These are phyloP conservation scores for Hassar affinis DNA, from an alignment of 2,113 vertebrate species.

Conservation along the genomic window DNA sequence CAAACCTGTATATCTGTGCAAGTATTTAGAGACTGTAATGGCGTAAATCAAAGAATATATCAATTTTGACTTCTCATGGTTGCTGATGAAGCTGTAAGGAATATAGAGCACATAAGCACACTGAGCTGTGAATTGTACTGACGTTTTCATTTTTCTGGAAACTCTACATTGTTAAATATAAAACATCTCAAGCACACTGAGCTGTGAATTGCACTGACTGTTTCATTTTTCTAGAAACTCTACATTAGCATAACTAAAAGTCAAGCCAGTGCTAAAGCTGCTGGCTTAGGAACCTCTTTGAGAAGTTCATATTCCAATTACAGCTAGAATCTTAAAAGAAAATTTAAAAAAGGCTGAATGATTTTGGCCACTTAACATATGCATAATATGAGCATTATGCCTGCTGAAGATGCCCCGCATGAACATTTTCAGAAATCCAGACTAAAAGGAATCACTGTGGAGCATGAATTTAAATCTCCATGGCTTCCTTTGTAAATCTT, in stretches of 20 bases:
- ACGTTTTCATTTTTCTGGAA: slow-evolving; percentile 32
- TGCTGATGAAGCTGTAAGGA: background rate
- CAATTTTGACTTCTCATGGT: background rate
- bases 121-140: slow-evolving; percentile 20
- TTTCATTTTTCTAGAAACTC: slow-evolving; percentile 29
- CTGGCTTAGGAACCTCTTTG: slow-evolving; percentile 19
- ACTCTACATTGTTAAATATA: slow-evolving; percentile 13
- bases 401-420: slow-evolving; percentile 17
- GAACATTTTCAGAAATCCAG: slow-evolving; percentile 36
- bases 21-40: background rate
- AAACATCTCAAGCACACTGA: slow-evolving; percentile 12
- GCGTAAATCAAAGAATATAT: background rate
- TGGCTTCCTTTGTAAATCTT: slow-evolving; percentile 36
- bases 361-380: slow-evolving; percentile 8
- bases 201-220: slow-evolving; percentile 22
- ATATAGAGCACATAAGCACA: slow-evolving; percentile 9
- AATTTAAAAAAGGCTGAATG: background rate
- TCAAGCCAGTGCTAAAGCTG: slow-evolving; percentile 7
- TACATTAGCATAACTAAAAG: slow-evolving; percentile 31
- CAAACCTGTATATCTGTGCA: background rate
- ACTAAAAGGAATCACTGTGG: slow-evolving; percentile 42
- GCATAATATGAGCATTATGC: slow-evolving; percentile 37
- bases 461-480: slow-evolving; percentile 49
- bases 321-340: slow-evolving; percentile 17
- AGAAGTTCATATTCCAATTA: slow-evolving; percentile 44